Base-by-base conservation (phyloP, 37 sponge, comb jelly and placozoan genomes). In the Mnemiopsis leidyi region DNA sequence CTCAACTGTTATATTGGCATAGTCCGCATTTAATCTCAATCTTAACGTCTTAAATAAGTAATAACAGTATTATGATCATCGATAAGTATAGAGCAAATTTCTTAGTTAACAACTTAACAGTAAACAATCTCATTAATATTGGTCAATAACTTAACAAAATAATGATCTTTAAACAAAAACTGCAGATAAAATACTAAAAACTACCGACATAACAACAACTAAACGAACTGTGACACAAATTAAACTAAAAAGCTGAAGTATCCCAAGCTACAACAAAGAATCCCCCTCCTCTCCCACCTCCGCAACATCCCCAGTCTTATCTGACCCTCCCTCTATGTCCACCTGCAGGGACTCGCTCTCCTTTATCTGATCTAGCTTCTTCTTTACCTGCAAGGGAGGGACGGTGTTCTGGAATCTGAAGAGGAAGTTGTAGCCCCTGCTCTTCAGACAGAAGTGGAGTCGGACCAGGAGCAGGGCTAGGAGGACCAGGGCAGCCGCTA, bases 381-480 rank as follows among this genome's bases (percentile, higher is more conserved):
- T 48, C 61, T 48, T 48, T 5, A 48, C 61, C 5, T 5, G 61
- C 61, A 48, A 5, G 61, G 61, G 61, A 48, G 61, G 61, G 61
- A 18, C 5, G 61, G 5, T 5, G 61, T 48, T 48, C 61, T 48
- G 61, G 61, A 25, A 29, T 25, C 75, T n/a, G 30, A 71, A 28
- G 3, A 71, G 75, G 30, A 71, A 71, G 75, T 71, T 33, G 82
- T 79, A 79, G 20, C 82, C 82, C 37, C 36, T 2, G 21, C 82
- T 79, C 82, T 79, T 79, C 36, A 79, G 38, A 21, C 37, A 79
- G 82, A 79, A 79, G 82, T 79, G 82, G 20, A 79, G 38, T 79
- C 36, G 26, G 33, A 79, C 82, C 20, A 79, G 23, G 21, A 35
- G 37, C 36, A 79, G 82, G 36, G 82, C 82, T 1, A 35, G 38